Evolutionary conservation across 2,888 invertebrate genomes (phyloP).

Genomic region (Nomada ruficornis): DNA sequence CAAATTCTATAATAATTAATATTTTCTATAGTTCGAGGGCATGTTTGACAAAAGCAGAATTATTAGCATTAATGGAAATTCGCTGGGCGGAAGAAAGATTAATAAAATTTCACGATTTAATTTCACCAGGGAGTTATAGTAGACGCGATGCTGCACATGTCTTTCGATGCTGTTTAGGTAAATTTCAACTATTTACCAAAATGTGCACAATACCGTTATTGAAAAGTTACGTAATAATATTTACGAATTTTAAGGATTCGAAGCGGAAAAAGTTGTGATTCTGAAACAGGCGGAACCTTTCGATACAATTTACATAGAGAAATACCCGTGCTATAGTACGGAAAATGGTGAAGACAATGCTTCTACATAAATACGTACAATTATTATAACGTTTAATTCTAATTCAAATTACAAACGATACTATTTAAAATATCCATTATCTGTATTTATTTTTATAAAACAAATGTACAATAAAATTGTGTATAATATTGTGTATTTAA

Average conservation of each 20-base stretch:
- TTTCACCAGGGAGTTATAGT: constrained; percentile 27
- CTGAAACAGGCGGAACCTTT: constrained; percentile 41
- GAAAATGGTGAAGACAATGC: not conserved
- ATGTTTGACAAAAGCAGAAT: constrained; percentile 25
- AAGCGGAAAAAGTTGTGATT: constrained; percentile 24
- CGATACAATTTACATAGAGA: constrained; percentile 43
- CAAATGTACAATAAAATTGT: constrained; percentile 16
- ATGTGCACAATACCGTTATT: too few relatives aligned
- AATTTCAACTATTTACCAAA: constrained; percentile 8
- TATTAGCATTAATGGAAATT: constrained; percentile 36
- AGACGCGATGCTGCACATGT: constrained; percentile 29
- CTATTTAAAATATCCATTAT: constrained; percentile 17
- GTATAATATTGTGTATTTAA: constrained; percentile 15
- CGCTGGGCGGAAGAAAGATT: not conserved
- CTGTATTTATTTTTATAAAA: constrained; percentile 47
- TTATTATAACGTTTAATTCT: not conserved
- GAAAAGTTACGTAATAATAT: not conserved
- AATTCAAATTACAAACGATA: not conserved
- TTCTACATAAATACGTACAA: not conserved
- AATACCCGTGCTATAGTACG: not conserved
- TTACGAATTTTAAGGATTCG: constrained; percentile 37
- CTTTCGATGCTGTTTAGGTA: constrained; percentile 48
- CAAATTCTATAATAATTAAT: not conserved
- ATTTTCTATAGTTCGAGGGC: not conserved
- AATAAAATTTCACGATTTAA: constrained; percentile 34